Base-by-base conservation (phyloP, 2,888 invertebrate genomes). In the Crossocerus cetratus region DNA sequence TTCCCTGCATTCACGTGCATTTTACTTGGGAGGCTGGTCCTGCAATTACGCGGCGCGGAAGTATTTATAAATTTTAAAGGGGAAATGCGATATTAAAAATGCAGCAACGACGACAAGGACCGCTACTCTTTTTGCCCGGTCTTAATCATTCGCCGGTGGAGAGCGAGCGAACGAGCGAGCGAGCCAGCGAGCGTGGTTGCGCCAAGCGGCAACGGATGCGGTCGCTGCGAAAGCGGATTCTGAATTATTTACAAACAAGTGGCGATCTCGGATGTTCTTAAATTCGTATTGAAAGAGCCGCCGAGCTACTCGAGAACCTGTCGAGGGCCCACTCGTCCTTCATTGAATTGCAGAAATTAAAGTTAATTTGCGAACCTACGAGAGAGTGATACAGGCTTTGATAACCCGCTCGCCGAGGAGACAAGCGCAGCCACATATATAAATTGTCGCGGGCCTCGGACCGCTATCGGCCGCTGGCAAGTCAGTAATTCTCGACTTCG, bases 1-100 rank as follows among this genome's bases (percentile, higher is more conserved):
- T 83, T 78, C 76, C 76, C 72, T 71, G 83, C 81, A 83, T 85
- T 84, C 84, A 78, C 83, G 82, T 84, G 80, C 82, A 84, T 82
- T 81, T 76, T 77, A 81, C 73, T 72, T 74, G 57, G 61, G 66
- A 58, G 61, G 64, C 32, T 32, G 77, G 77, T 82, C 74, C 74
- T 72, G 74, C 73, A 77, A 79, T 82, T 82, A 81, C 82, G 66
- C 79, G 74, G 61, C 59, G 59, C 62, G 74, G 76, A 65, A 66
- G 69, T 72, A 76, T 79, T 76, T 78, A 77, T 74, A 79, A 78
- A 79, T 72, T 74, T 82, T 79, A 79, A 81, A 81, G 74, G 71
- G 77, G 76, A 81, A 78, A 76, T 70, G 78, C 74, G 68, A 71
- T 76, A 80, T 81, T 81, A 80, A 81, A 81, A 78, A 72, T 76